These are phyloP conservation scores for Scolanthus callimorphus DNA, from an alignment of 92 coral and sea anemone species.

Conservation along the genomic window DNA sequence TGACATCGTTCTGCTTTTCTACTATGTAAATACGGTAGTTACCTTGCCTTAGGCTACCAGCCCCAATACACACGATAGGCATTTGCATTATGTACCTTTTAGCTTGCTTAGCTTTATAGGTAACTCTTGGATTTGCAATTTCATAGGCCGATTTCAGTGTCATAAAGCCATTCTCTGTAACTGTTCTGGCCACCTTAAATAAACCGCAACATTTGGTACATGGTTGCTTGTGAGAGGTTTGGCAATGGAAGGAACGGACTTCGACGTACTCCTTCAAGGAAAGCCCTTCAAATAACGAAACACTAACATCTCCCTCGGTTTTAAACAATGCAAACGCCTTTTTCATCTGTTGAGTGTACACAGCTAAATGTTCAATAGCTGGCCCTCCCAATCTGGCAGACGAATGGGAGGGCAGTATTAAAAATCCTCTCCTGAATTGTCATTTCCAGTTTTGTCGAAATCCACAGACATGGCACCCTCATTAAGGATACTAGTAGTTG, in stretches of 20 bases:
- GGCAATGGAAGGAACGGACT: slow-evolving; percentile 23
- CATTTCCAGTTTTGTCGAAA: too few relatives aligned
- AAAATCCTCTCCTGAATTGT: too few relatives aligned
- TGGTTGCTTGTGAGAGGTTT: slow-evolving; percentile 8
- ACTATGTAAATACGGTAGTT: slow-evolving; percentile 18
- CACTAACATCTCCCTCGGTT: too few relatives aligned
- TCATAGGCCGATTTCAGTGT: slow-evolving; percentile 45
- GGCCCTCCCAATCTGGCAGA: too few relatives aligned
- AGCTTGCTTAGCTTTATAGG: slow-evolving; percentile 33
- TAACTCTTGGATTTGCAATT: slow-evolving; percentile 31
- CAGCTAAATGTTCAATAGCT: too few relatives aligned
- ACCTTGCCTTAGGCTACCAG: slow-evolving; percentile 11
- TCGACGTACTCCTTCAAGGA: slow-evolving; percentile 23
- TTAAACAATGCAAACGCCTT: too few relatives aligned
- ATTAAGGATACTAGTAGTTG: too few relatives aligned
- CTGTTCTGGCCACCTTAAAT: slow-evolving; percentile 32
- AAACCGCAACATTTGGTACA: slow-evolving; percentile 46
- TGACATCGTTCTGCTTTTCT: slow-evolving; percentile 30
- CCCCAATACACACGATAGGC: slow-evolving; percentile 34
- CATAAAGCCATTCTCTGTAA: slow-evolving; percentile 36
- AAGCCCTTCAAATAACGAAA: slow-evolving; percentile 43
- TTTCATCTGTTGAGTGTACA: too few relatives aligned
- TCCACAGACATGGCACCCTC: too few relatives aligned
- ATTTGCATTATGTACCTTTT: slow-evolving; percentile 33
- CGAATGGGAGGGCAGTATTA: too few relatives aligned